phyloP scores from a whole-genome alignment of 53 echinoderm and acorn worm genomes.

The Patiria pectinifera region DNA sequence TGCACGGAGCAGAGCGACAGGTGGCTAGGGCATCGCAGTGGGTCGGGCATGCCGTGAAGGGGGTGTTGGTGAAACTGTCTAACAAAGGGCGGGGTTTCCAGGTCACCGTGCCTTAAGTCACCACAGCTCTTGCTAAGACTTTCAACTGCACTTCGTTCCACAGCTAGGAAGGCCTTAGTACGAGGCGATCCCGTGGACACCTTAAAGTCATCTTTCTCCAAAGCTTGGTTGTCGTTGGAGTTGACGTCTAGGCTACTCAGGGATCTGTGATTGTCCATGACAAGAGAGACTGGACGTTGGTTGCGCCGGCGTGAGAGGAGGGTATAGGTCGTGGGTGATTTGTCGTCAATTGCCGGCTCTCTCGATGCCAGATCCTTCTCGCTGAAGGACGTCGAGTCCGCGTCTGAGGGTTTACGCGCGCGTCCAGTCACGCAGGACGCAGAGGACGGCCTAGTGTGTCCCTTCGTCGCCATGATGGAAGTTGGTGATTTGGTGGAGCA shows the following conservation, averaged over 20 bases:
- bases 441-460: slow-evolving; percentile 51
- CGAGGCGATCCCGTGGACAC: slow-evolving; percentile 33
- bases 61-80: slow-evolving; percentile 17
- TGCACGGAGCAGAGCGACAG: slow-evolving; percentile 82
- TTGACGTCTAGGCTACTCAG: slow-evolving; percentile 63
- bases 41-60: slow-evolving; percentile 7
- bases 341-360: background rate
- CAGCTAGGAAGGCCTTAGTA: slow-evolving; percentile 5
- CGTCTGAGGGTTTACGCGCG: slow-evolving; percentile 13
- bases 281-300: slow-evolving; percentile 70
- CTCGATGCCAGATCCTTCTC: slow-evolving; percentile 9
- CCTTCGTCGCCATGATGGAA: slow-evolving; percentile 12
- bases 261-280: slow-evolving; percentile 69
- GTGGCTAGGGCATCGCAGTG: slow-evolving; percentile 86
- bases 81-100: slow-evolving; percentile 13
- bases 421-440: slow-evolving; percentile 50
- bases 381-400: background rate
- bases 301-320: slow-evolving; percentile 65
- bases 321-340: slow-evolving; percentile 53
- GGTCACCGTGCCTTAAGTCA: slow-evolving; percentile 49
- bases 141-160: slow-evolving; percentile 41
- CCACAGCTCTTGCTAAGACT: slow-evolving; percentile 79
- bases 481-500: slow-evolving; percentile 16
- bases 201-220: slow-evolving; percentile 17
- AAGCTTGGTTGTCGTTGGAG: slow-evolving; percentile 61